phyloP scores from a whole-genome alignment of 2,113 vertebrate species.

The Xenotilapia flavipinnis region DNA sequence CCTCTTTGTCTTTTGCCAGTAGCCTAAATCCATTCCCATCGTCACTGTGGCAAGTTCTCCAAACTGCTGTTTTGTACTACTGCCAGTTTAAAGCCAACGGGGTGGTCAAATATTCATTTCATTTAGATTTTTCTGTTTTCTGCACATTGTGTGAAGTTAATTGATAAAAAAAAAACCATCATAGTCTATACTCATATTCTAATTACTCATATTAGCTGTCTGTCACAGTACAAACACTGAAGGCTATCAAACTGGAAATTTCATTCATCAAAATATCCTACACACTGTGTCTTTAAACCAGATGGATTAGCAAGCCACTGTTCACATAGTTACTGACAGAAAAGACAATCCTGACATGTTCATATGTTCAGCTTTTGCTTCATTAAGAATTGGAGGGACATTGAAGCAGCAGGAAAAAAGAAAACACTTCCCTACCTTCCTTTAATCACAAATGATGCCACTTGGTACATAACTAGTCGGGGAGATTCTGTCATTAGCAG shows the following conservation, averaged over 20 bases:
- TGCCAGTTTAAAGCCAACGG: neutral
- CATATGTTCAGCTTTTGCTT: neutral
- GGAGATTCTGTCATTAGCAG: constrained; percentile 24
- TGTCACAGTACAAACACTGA: neutral
- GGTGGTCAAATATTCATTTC: neutral
- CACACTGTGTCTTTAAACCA: neutral
- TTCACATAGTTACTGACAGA: neutral
- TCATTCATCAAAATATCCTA: neutral
- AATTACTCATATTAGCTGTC: neutral
- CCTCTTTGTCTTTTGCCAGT: neutral
- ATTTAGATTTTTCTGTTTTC: neutral
- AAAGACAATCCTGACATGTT: neutral
- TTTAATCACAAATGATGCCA: neutral
- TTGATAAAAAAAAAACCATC: neutral
- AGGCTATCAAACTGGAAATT: neutral
- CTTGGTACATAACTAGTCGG: neutral
- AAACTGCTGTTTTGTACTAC: neutral
- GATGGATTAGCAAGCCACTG: neutral
- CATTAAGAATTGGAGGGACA: neutral
- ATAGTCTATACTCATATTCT: neutral
- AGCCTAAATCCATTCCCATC: neutral
- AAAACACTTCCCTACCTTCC: neutral
- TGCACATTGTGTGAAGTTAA: neutral
- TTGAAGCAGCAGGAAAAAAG: neutral
- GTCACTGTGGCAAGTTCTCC: neutral